Evolutionary conservation across 2,113 vertebrate species (phyloP).

Genomic region (Urocolius indicus): DNA sequence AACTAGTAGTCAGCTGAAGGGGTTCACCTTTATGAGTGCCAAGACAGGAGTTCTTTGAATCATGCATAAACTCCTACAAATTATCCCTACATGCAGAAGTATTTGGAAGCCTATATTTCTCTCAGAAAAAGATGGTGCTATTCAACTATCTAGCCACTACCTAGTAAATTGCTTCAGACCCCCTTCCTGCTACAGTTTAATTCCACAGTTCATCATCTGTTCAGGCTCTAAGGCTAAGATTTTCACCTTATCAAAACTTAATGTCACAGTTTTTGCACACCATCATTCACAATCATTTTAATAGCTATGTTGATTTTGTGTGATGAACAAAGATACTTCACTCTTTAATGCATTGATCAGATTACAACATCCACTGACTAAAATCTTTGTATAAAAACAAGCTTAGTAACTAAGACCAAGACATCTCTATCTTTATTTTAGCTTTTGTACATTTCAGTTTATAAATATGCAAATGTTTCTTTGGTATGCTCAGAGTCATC

Average conservation of each 20-base stretch:
- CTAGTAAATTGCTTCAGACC: neutral
- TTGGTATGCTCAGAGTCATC: slow-evolving; percentile 20
- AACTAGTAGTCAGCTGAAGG: neutral
- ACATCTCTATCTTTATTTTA: slow-evolving; percentile 40
- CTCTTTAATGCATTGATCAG: neutral
- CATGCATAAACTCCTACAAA: neutral
- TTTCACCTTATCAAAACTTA: neutral
- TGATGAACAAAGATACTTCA: slow-evolving; percentile 12
- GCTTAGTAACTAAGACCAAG: slow-evolving; percentile 45
- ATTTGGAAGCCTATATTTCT: neutral
- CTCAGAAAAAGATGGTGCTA: neutral
- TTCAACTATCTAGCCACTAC: neutral
- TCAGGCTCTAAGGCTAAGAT: neutral
- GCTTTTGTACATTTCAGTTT: slow-evolving; percentile 20
- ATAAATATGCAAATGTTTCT: slow-evolving; percentile 60
- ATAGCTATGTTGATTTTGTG: neutral
- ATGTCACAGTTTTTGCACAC: neutral
- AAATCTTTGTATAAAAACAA: slow-evolving; percentile 46
- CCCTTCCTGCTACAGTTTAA: neutral
- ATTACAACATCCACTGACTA: slow-evolving; percentile 1
- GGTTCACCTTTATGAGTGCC: neutral
- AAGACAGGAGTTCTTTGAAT: neutral
- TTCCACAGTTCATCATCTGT: neutral
- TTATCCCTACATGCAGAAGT: neutral
- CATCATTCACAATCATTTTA: neutral